phyloP scores from a whole-genome alignment of 2,113 vertebrate genomes.

The Melanocharis versteri region DNA sequence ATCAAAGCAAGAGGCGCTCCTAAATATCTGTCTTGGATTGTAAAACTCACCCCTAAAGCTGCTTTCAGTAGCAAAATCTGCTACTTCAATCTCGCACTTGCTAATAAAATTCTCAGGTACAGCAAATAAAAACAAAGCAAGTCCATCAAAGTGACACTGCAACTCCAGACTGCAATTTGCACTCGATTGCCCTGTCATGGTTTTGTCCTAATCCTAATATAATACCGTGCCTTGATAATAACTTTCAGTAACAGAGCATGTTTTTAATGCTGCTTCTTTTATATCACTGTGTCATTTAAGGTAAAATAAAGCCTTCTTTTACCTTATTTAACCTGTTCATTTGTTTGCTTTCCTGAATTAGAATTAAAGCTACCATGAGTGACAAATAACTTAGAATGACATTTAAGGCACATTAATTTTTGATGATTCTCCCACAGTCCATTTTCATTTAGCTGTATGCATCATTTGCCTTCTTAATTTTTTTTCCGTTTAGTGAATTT shows the following conservation, averaged over 20 bases:
- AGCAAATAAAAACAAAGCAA: conserved; percentile 13
- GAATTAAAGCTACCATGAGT: not conserved
- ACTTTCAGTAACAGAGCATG: not conserved
- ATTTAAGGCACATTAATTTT: conserved; percentile 38
- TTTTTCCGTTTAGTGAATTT: conserved; percentile 30
- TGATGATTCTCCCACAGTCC: conserved; percentile 11
- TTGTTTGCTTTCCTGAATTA: not conserved
- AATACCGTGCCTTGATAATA: not conserved
- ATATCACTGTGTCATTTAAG: not conserved
- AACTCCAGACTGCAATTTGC: not conserved
- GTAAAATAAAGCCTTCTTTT: not conserved
- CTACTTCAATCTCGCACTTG: not conserved
- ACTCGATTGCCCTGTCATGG: not conserved
- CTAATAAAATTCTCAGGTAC: not conserved
- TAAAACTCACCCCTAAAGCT: not conserved
- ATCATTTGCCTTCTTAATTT: conserved; percentile 18
- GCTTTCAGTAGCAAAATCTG: not conserved
- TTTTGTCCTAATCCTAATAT: not conserved
- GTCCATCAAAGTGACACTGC: not conserved
- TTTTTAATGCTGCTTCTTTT: not conserved
- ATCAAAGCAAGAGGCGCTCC: not conserved
- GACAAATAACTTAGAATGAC: conserved; percentile 2
- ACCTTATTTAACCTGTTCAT: not conserved
- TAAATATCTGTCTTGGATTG: not conserved
- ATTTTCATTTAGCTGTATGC: conserved; percentile 9